Base-by-base conservation (phyloP, 37 sponge, comb jelly and placozoan genomes). In the Cladorhizidae sp. region DNA sequence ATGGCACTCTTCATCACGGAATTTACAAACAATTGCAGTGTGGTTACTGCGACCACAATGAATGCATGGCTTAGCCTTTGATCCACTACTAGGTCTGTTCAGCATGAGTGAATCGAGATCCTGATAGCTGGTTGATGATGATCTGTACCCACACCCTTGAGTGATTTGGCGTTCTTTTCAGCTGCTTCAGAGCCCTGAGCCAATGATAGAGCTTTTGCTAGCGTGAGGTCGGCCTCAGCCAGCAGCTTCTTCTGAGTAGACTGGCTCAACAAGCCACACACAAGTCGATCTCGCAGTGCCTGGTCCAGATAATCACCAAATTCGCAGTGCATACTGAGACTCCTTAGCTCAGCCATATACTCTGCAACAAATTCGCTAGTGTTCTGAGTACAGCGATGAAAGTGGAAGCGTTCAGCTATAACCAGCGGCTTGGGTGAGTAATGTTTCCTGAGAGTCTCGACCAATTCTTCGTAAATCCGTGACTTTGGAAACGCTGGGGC, bases 231-330 rank as follows among this genome's bases (percentile, higher is more conserved):
- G n/a, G n/a, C n/a, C n/a, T n/a, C n/a, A n/a, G n/a, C n/a, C n/a
- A n/a, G n/a, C n/a, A n/a, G n/a, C n/a, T n/a, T n/a, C n/a, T n/a
- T n/a, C n/a, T n/a, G n/a, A n/a, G n/a, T n/a, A n/a, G n/a, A n/a
- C n/a, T n/a, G n/a, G n/a, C n/a, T n/a, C n/a, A n/a, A n/a, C n/a
- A n/a, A n/a, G n/a, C n/a, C n/a, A 73, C 74, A 73, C 39, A 73
- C 74, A n/a, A 73, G 52, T 18, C 74, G 74, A 73, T 73, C 74
- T 73, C 74, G 49, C n/a, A 73, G 51, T 43, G 74, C 74, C 31
- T 73, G 25, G 31, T 21, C 67, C 11, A 64, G 67, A 26, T n/a
- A 64, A 12, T 11, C 26, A 29, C 32, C 67, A 26, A 64, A 64
- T 64, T 64, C 26, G 32, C 67, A 64, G 31, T 64, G 25, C 31